Conservation (phyloP, 2,888 invertebrate species). For the Melangyna quadrimaculata region DNA sequence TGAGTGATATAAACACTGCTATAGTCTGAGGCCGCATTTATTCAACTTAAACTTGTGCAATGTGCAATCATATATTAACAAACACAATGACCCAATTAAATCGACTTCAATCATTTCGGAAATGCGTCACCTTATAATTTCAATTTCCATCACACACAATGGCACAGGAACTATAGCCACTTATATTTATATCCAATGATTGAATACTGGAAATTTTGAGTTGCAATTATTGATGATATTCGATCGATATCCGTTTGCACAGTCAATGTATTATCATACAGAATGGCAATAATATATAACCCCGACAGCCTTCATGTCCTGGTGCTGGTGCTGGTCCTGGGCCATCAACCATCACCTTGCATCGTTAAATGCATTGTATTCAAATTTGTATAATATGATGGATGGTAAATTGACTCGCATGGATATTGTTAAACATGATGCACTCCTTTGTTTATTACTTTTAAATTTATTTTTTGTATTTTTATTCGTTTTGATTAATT, state of each 20-base stretch:
- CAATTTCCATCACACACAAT: conserved; percentile 44
- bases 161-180: conserved; percentile 15
- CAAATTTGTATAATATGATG: conserved; percentile 16
- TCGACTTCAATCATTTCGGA: conserved; percentile 48
- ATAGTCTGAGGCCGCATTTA: neutral
- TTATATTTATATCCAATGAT: conserved; percentile 9
- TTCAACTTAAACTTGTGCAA: conserved; percentile 25
- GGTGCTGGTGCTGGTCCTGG: no score
- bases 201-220: conserved; percentile 43
- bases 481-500: neutral
- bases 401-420: conserved; percentile 48
- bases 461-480: neutral
- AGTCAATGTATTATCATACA: neutral
- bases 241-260: conserved; percentile 41
- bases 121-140: conserved; percentile 50
- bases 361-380: neutral
- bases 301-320: neutral
- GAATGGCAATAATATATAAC: neutral
- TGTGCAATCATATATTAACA: neutral
- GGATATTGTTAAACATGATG: conserved; percentile 3
- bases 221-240: conserved; percentile 62
- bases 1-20: neutral
- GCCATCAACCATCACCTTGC: neutral
- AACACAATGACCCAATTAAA: conserved; percentile 55
- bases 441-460: neutral